Evolutionary conservation across 2,113 vertebrate species (phyloP), one percentile per base, ranked within the genome.

Genomic region (Hippocampus guttulatus): DNA sequence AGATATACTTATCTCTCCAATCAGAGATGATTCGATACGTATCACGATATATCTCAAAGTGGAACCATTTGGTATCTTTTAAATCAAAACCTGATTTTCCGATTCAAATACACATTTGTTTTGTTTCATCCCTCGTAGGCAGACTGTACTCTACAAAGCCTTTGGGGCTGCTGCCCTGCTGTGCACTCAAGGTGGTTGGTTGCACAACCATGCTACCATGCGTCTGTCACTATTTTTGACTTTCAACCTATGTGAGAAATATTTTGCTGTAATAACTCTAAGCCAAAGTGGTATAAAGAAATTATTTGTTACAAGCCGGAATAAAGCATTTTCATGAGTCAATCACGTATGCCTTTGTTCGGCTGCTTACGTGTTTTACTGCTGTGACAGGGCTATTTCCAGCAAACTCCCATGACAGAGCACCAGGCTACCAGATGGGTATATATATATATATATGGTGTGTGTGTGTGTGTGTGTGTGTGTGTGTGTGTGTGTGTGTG

Each of bases 401-500:
- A 81, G 68, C 75, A 74, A 81, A 61, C 61, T 58, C 75, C 73
- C 71, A 14, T 63, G 75, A 85, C 71, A 69, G 76, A 78, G 76
- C 62, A 70, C 55, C 7, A 14, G 58, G 58, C 76, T n/a, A 52
- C 67, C 82, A 86, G 76, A 88, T 76, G 43, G 75, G 74, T 79
- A 75, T 77, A n/a, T 27, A 75, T 82, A n/a, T 27, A 75, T 82
- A 68, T 8, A 7, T 40, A 21, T 67, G 67, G 54, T 73, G 58
- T 73, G 70, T 62, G 51, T 27, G 20, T 27, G 57, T 43, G 43
- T 45, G 43, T 76, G 54, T 70, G 65, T 69, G 66, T 54, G 51
- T 76, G 54, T 70, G 65, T 69, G 66, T 54, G 51, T 76, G 54
- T 70, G 65, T 69, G 66, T 54, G 51, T 62, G 51, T 27, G 20